Evolutionary conservation across 2,888 invertebrate species (phyloP).

Genomic region (Leptogaster cylindrica): DNA sequence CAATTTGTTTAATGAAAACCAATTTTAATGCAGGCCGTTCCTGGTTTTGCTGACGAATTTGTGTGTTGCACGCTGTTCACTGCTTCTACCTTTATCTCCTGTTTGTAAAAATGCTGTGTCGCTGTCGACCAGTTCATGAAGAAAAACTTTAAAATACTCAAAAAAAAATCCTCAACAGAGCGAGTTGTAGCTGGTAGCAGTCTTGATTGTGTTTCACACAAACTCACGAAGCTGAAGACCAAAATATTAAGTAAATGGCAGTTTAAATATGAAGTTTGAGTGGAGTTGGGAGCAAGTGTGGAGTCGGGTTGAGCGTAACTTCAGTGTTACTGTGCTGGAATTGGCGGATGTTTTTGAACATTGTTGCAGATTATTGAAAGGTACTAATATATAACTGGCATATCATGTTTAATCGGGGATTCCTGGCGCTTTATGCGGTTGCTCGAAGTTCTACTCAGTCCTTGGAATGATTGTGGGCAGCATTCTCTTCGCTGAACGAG

Average conservation of each 20-base stretch:
- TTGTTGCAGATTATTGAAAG: slow-evolving; percentile 1
- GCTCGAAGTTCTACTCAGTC: slow-evolving; percentile 21
- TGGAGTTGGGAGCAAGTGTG: slow-evolving; percentile 7
- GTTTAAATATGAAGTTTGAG: slow-evolving; percentile 11
- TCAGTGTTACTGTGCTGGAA: neutral
- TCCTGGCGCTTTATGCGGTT: neutral
- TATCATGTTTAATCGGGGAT: neutral
- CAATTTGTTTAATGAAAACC: slow-evolving; percentile 42
- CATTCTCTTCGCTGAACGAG: slow-evolving; percentile 36
- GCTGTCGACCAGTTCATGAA: slow-evolving; percentile 28
- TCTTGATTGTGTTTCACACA: slow-evolving; percentile 31
- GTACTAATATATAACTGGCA: slow-evolving; percentile 1
- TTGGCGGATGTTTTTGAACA: slow-evolving; percentile 15
- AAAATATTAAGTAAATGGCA: slow-evolving; percentile 5
- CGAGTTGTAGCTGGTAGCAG: slow-evolving; percentile 22
- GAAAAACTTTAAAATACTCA: slow-evolving; percentile 1
- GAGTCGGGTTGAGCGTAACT: slow-evolving; percentile 29
- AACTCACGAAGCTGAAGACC: slow-evolving; percentile 39
- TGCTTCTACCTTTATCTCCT: slow-evolving; percentile 43
- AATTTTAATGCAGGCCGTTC: slow-evolving; percentile 48
- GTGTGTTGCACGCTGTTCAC: slow-evolving; percentile 44
- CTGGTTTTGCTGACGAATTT: slow-evolving; percentile 46
- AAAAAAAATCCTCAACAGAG: slow-evolving; percentile 20
- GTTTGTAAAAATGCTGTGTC: slow-evolving; percentile 31
- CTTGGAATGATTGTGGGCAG: slow-evolving; percentile 15